Percentiles rank a stretch among this genome's conserved stretches.
These are phyloP conservation scores for Etheostoma perlongum DNA, from an alignment of 2,797 vertebrate genomes.

Conservation along the genomic window DNA sequence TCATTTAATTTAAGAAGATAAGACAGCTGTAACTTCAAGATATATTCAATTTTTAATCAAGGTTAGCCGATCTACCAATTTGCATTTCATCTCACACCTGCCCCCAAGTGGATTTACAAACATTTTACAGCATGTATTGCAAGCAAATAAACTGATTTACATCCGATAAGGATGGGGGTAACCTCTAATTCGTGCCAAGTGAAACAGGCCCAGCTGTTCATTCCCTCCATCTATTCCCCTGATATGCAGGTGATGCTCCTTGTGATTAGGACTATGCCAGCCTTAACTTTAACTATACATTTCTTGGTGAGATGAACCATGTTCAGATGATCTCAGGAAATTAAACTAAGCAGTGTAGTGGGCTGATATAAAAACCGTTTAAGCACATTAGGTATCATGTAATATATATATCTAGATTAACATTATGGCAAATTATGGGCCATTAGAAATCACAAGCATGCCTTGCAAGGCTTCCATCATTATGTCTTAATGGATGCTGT, in stretches of 20 bases:
- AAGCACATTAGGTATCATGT: constrained; percentile 46
- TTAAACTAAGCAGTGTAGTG: constrained; percentile 40
- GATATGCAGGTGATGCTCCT: constrained; percentile 55
- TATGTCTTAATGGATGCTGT: constrained; percentile 50
- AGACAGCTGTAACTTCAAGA: constrained; percentile 66
- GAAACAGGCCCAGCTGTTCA: constrained; percentile 69
- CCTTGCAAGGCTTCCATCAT: constrained; percentile 49
- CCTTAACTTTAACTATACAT: constrained; percentile 37
- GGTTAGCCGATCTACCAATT: constrained; percentile 58
- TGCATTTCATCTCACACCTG: constrained; percentile 70
- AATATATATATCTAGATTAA: constrained; percentile 51
- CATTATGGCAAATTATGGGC: constrained; percentile 50
- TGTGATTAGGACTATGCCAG: constrained; percentile 56
- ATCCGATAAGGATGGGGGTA: constrained; percentile 54
- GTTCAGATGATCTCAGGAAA: constrained; percentile 55
- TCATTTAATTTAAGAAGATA: constrained; percentile 59
- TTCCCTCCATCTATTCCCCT: constrained; percentile 52
- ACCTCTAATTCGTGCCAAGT: constrained; percentile 58
- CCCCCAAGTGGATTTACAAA: constrained; percentile 53
- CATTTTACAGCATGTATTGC: constrained; percentile 60
- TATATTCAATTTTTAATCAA: constrained; percentile 60
- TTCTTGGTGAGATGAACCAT: constrained; percentile 34
- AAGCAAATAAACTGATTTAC: constrained; percentile 70
- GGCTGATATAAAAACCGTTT: constrained; percentile 36
- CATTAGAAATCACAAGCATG: constrained; percentile 55